Evolutionary conservation across 1,140 invertebrate species (phyloP).

Genomic region (Drosophila busckii): DNA sequence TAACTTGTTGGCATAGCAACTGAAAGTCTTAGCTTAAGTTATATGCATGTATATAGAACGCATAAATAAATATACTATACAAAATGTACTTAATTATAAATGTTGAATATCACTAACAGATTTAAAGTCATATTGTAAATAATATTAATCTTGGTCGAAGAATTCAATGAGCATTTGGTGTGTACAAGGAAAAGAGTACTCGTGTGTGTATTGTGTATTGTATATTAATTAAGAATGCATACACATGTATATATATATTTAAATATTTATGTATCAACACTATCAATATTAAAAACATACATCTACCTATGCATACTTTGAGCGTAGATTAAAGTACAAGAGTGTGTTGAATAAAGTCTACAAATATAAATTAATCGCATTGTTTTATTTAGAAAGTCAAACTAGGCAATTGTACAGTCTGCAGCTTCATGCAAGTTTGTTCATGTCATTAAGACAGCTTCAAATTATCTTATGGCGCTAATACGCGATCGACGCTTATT

Average conservation of each 20-base stretch:
- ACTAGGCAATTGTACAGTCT: no score
- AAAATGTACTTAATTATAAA: no score
- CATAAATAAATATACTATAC: slow-evolving; percentile 13
- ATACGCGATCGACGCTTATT: no score
- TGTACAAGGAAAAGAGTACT: slow-evolving; percentile 53
- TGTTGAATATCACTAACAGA: no score
- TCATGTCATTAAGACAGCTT: no score
- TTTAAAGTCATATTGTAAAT: slow-evolving; percentile 49
- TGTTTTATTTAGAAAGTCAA: no score
- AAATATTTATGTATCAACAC: slow-evolving; percentile 12
- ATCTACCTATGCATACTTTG: no score
- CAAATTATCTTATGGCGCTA: no score
- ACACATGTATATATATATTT: slow-evolving; percentile 19
- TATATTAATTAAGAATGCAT: slow-evolving; percentile 15
- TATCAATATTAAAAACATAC: slow-evolving; percentile 24
- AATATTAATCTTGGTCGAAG: slow-evolving; percentile 35
- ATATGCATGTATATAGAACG: neutral
- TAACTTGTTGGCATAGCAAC: no score
- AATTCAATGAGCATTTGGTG: slow-evolving; percentile 61
- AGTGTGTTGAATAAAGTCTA: slow-evolving; percentile 51
- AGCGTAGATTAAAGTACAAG: slow-evolving; percentile 40
- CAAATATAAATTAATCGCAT: slow-evolving; percentile 6
- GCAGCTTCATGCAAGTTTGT: no score
- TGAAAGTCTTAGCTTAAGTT: no score
- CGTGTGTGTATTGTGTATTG: slow-evolving; percentile 19